Conservation (phyloP, 2,888 invertebrate species). For the Caenorhabditis becei region DNA sequence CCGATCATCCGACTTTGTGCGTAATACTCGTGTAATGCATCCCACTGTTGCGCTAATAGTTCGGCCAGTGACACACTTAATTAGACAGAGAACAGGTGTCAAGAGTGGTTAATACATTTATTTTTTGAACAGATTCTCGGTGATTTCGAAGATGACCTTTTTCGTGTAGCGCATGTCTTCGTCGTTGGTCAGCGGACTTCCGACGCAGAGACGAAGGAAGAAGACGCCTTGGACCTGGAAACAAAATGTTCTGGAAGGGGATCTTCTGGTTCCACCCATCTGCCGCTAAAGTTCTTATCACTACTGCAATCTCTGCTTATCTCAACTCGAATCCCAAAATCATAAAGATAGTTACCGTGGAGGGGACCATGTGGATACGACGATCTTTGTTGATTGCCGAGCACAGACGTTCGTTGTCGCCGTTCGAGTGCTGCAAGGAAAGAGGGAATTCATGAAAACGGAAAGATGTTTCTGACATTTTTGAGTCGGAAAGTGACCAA, state of each 20-base stretch:
- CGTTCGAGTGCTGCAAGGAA: conserved; percentile 81
- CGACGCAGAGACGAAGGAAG: conserved; percentile 83
- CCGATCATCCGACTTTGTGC: too few relatives aligned
- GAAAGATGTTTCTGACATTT: conserved; percentile 83
- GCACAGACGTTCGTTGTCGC: conserved; percentile 82
- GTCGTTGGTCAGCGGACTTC: conserved; percentile 82
- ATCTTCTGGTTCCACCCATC: background rate
- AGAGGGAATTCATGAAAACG: background rate
- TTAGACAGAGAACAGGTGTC: background rate
- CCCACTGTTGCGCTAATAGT: background rate
- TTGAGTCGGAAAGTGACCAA: conserved; percentile 92
- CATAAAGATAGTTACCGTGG: conserved; percentile 78
- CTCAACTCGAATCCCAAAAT: background rate
- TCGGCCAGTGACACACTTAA: background rate
- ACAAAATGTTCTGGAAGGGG: background rate
- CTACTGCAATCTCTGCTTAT: background rate
- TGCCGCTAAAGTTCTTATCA: background rate
- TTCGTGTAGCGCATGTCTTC: conserved; percentile 82
- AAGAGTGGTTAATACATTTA: background rate
- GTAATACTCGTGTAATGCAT: too few relatives aligned
- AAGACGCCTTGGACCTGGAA: conserved; percentile 24
- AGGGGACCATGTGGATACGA: conserved; percentile 83
- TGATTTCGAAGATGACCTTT: conserved; percentile 76
- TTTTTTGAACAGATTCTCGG: conserved; percentile 9
- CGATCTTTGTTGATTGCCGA: conserved; percentile 83